Evolutionary conservation across 2,888 invertebrate species (phyloP).

Genomic region (Rhogogaster chlorosoma): DNA sequence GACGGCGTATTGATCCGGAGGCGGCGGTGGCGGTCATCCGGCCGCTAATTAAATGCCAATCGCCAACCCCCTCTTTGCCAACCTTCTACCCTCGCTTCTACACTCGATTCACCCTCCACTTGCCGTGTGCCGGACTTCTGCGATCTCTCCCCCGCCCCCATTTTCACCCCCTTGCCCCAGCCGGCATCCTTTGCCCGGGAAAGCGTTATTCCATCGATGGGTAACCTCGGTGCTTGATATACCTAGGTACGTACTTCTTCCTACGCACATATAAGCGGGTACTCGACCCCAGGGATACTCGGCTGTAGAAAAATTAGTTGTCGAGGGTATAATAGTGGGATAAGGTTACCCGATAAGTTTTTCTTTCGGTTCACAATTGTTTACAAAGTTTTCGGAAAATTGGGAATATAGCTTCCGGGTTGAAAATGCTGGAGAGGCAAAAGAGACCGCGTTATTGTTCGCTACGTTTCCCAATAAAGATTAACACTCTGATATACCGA

Average conservation of each 20-base stretch:
- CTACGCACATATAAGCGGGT: not conserved
- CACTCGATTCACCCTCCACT: slow-evolving; percentile 71
- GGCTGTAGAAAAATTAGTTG: not conserved
- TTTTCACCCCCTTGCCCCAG: slow-evolving; percentile 32
- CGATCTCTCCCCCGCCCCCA: slow-evolving; percentile 65
- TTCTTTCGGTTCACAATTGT: not conserved
- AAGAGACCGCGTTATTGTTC: slow-evolving; percentile 43
- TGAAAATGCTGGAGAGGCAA: not conserved
- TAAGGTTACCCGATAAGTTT: not conserved
- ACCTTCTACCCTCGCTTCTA: slow-evolving; percentile 63
- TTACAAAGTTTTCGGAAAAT: no score
- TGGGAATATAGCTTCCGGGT: not conserved
- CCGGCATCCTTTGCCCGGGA: slow-evolving; percentile 50
- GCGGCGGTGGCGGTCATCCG: slow-evolving; percentile 75
- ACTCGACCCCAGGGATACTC: not conserved
- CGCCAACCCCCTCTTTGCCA: slow-evolving; percentile 71
- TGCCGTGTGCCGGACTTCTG: slow-evolving; percentile 65
- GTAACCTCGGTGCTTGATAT: not conserved
- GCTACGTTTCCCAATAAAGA: slow-evolving; percentile 44
- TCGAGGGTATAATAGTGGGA: not conserved
- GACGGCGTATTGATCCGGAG: slow-evolving; percentile 77
- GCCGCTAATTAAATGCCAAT: slow-evolving; percentile 78
- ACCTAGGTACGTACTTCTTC: not conserved
- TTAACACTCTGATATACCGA: slow-evolving; percentile 49
- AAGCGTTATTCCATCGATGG: slow-evolving; percentile 61